A percentile compares a stretch with the other conserved stretches of the same genome.
These are phyloP conservation scores for Drosophila mayri DNA, from an alignment of 1,140 invertebrate genomes.

Conservation along the genomic window DNA sequence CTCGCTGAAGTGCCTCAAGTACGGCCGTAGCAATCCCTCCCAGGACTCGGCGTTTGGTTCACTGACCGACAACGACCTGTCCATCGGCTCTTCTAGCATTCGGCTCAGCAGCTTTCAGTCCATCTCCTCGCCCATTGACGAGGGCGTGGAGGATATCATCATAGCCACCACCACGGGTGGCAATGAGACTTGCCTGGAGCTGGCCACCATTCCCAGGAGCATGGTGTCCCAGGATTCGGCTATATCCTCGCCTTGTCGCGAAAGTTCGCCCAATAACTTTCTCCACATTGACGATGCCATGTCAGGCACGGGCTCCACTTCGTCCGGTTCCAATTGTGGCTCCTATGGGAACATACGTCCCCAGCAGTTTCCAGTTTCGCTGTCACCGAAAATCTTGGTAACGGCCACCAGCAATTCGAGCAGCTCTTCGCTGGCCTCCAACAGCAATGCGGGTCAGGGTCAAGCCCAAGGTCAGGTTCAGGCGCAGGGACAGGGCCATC, in stretches of 20 bases:
- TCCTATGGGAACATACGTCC: constrained; percentile 69
- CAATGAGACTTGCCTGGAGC: constrained; percentile 78
- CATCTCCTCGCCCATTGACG: constrained; percentile 84
- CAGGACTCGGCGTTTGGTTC: constrained; percentile 84
- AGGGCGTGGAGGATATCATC: constrained; percentile 83
- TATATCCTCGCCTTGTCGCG: constrained; percentile 80
- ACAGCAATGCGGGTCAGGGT: constrained; percentile 31
- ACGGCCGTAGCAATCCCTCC: constrained; percentile 84
- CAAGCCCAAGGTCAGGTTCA: constrained; percentile 26
- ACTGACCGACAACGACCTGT: constrained; percentile 83
- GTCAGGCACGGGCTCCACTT: constrained; percentile 67
- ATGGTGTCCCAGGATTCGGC: constrained; percentile 84
- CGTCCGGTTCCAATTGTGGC: constrained; percentile 68
- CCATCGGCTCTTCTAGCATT: constrained; percentile 81
- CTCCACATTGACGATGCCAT: constrained; percentile 77
- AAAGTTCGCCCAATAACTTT: constrained; percentile 81
- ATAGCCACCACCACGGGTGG: constrained; percentile 83
- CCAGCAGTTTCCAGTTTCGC: constrained; percentile 80
- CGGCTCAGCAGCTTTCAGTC: constrained; percentile 84
- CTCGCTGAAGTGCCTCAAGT: constrained; percentile 82
- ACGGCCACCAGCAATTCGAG: constrained; percentile 81
- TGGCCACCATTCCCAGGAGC: constrained; percentile 76
- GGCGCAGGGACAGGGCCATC: constrained; percentile 22
- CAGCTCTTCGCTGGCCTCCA: constrained; percentile 76
- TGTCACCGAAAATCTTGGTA: constrained; percentile 79